Percentiles rank a stretch among this genome's conserved stretches.
phyloP scores from a whole-genome alignment of 2,888 invertebrate genomes.

The Napeogenes sylphis region DNA sequence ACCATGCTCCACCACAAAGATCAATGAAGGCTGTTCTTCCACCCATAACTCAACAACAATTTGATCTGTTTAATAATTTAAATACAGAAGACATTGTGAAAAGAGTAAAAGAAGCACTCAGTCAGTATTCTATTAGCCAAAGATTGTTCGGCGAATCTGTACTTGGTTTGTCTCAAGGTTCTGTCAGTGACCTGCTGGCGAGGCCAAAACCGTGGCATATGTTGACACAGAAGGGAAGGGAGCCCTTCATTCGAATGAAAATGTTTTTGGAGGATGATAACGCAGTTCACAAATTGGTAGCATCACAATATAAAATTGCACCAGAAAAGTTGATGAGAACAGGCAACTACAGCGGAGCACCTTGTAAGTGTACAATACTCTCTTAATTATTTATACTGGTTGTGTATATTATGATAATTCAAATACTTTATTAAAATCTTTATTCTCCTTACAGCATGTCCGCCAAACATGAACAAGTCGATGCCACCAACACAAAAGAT shows the following conservation, averaged over 20 bases:
- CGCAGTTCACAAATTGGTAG: constrained; percentile 95
- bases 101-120: constrained; percentile 95
- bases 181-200: constrained; percentile 97
- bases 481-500: constrained; percentile 88
- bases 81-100: constrained; percentile 99
- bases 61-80: constrained; percentile 97
- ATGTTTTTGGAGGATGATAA: constrained; percentile 98
- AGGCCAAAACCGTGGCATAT: constrained; percentile 99
- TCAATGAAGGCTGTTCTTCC: constrained; percentile 97
- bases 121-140: constrained; percentile 98
- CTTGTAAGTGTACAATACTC: constrained; percentile 79
- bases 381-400: constrained; percentile 9
- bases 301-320: constrained; percentile 98
- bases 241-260: constrained; percentile 98
- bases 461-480: constrained; percentile 82
- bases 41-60: constrained; percentile 98
- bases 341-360: constrained; percentile 91
- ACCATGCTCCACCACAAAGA: constrained; percentile 89
- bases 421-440: constrained; percentile 36
- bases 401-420: constrained; percentile 5
- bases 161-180: constrained; percentile 96
- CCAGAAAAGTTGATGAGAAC: constrained; percentile 98
- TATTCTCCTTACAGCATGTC: constrained; percentile 75
- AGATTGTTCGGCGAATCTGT: constrained; percentile 98
- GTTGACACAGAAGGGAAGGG: constrained; percentile 97